A percentile compares a stretch with the other conserved stretches of the same genome.
Evolutionary conservation across 2,888 invertebrate genomes (phyloP).

Genomic region (Melanostoma mellinum): DNA sequence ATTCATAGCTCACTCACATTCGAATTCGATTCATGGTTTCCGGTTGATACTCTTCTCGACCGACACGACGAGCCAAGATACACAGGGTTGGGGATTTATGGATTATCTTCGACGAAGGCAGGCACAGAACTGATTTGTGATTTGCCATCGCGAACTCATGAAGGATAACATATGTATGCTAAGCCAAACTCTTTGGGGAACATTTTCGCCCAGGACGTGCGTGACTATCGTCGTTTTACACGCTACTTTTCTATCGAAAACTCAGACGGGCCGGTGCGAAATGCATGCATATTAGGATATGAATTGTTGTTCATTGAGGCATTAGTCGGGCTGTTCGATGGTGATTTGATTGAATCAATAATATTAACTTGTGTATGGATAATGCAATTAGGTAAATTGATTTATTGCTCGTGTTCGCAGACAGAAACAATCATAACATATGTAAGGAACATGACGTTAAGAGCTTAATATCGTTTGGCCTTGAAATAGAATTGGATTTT

Average conservation of each 20-base stretch:
- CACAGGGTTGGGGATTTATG: background rate
- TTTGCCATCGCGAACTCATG: slow-evolving; percentile 29
- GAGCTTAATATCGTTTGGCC: slow-evolving; percentile 1
- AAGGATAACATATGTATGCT: slow-evolving; percentile 56
- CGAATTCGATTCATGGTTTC: slow-evolving; percentile 53
- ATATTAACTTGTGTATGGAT: slow-evolving; percentile 53
- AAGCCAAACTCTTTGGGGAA: slow-evolving; percentile 41
- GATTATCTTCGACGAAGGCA: slow-evolving; percentile 41
- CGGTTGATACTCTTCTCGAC: background rate
- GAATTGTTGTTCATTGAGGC: slow-evolving; percentile 38
- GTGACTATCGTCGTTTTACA: slow-evolving; percentile 59
- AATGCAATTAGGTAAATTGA: slow-evolving; percentile 38
- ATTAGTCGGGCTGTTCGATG: slow-evolving; percentile 37
- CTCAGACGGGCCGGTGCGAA: slow-evolving; percentile 27
- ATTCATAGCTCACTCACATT: slow-evolving; percentile 63
- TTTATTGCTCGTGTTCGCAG: slow-evolving; percentile 37
- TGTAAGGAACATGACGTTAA: background rate
- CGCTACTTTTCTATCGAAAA: slow-evolving; percentile 25
- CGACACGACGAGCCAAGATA: slow-evolving; percentile 7
- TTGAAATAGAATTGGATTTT: background rate
- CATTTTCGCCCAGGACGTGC: slow-evolving; percentile 31
- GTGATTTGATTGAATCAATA: slow-evolving; percentile 61
- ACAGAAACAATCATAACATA: slow-evolving; percentile 17
- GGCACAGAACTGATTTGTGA: slow-evolving; percentile 48
- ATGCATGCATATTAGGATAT: slow-evolving; percentile 25